Conservation (phyloP, 2,888 invertebrate genomes). For the Athalia circularis region DNA sequence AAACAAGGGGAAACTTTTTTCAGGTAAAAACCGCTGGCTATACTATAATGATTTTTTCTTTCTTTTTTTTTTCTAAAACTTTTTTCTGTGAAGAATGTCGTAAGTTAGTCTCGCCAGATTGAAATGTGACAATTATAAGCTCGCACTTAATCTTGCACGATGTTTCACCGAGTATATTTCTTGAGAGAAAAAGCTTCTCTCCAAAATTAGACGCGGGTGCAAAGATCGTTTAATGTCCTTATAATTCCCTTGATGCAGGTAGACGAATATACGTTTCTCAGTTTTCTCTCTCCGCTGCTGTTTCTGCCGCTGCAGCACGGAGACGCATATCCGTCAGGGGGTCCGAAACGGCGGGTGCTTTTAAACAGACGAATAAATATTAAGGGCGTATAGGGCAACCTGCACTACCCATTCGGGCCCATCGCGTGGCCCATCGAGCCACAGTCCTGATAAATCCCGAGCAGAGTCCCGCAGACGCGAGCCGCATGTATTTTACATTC, state of each 20-base stretch:
- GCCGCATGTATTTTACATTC: constrained; percentile 70
- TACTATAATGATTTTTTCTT: too few species aligned
- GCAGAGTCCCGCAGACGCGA: constrained; percentile 59
- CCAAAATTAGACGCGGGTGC: constrained; percentile 30
- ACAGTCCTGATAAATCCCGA: constrained; percentile 66
- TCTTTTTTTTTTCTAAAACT: too few species aligned
- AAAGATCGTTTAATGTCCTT: constrained; percentile 22
- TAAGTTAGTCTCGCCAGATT: background rate
- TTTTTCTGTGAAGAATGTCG: background rate
- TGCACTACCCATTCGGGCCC: constrained; percentile 18
- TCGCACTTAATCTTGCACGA: constrained; percentile 1
- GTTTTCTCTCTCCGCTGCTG: background rate
- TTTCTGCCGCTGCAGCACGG: too few species aligned
- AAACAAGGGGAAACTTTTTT: too few species aligned
- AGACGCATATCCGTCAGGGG: constrained; percentile 1
- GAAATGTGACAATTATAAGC: constrained; percentile 33
- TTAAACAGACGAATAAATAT: constrained; percentile 33
- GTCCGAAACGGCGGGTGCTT: background rate
- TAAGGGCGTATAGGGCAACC: constrained; percentile 24
- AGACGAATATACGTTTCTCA: background rate
- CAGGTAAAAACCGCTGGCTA: too few species aligned
- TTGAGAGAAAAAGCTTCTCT: background rate
- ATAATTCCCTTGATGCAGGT: constrained; percentile 8
- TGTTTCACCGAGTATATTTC: background rate
- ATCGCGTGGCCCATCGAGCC: constrained; percentile 51